phyloP scores from a whole-genome alignment of 2,113 vertebrate genomes.

The Oreotrochilus melanogaster region DNA sequence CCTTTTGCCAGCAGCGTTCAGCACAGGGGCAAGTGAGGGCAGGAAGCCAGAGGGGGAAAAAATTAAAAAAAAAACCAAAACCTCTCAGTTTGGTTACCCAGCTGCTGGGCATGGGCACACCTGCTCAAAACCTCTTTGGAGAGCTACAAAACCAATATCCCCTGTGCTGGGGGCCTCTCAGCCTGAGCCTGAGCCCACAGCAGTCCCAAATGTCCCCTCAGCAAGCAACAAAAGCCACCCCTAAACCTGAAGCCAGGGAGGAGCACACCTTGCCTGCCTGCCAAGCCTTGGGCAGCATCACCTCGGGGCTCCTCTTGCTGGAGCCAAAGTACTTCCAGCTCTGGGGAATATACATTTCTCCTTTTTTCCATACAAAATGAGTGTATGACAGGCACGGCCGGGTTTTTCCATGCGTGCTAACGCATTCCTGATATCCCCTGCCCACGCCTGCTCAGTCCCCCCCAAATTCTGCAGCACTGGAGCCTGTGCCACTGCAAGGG shows the following conservation, averaged over 20 bases:
- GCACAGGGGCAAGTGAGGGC: neutral
- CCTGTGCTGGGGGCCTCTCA: neutral
- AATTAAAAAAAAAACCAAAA: neutral
- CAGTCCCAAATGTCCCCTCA: neutral
- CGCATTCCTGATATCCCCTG: neutral
- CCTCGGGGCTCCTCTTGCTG: neutral
- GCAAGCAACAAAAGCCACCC: neutral
- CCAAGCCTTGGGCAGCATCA: neutral
- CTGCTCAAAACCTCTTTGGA: neutral
- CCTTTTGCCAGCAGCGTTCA: neutral
- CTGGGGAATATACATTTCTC: neutral
- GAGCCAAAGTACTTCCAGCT: rapidly evolving
- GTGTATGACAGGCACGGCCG: neutral
- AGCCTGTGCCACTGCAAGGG: neutral
- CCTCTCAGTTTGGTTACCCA: neutral
- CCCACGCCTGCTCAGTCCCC: neutral
- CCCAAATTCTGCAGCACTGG: neutral
- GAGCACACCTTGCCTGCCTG: neutral
- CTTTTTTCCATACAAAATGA: neutral
- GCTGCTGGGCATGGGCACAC: neutral
- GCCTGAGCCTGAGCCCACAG: neutral
- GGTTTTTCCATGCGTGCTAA: neutral
- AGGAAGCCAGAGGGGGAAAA: neutral
- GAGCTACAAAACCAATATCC: neutral
- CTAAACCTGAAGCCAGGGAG: neutral